Base-by-base conservation (phyloP, 2,113 vertebrate genomes). In the Salvelinus fontinalis region DNA sequence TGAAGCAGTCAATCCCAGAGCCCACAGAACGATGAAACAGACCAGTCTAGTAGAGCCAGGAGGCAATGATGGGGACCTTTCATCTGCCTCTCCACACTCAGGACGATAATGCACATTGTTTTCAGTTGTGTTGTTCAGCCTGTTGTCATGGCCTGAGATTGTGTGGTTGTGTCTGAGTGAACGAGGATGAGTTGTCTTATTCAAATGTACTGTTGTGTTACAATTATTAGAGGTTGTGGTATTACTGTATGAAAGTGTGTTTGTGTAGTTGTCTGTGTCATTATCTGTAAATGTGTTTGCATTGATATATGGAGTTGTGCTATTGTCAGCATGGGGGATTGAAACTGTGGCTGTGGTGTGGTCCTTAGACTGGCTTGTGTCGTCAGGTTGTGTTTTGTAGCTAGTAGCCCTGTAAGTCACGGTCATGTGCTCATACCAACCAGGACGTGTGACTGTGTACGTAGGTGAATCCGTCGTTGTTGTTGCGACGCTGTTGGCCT, bases 1-100 rank as follows among this genome's bases (percentile, higher is more conserved):
- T 0, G 85, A 68, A 16, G 84, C 85, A 2, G 9, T 65, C 79
- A 87, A 65, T 1, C 64, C 78, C 4, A 90, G 80, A 31, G 34
- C 49, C 86, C 81, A 90, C 59, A 88, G 2, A 1, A 70, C 80
- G 27, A 88, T 22, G 34, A 90, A 82, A 66, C 86, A 88, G 49
- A 78, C 27, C 60, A 82, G 22, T 49, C 20, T 83, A 3, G 72
- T 74, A 11, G 34, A 70, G 9, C 20, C 67, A 1, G 18, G 31
- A 76, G 29, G 9, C 3, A 31, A 1, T 22, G 60, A 26, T 67
- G 22, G 13, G 7, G 59, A 16, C 59, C 18, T 57, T 13, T 31
- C 20, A 4, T 51, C 51, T n/a, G 11, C 67, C 20, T 65, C 71
- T 16, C 29, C 44, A 9, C 75, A 80, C 16, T 62, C 27, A 4